Base-by-base conservation (phyloP, 2,797 vertebrate genomes). In the Naso thynnoides region DNA sequence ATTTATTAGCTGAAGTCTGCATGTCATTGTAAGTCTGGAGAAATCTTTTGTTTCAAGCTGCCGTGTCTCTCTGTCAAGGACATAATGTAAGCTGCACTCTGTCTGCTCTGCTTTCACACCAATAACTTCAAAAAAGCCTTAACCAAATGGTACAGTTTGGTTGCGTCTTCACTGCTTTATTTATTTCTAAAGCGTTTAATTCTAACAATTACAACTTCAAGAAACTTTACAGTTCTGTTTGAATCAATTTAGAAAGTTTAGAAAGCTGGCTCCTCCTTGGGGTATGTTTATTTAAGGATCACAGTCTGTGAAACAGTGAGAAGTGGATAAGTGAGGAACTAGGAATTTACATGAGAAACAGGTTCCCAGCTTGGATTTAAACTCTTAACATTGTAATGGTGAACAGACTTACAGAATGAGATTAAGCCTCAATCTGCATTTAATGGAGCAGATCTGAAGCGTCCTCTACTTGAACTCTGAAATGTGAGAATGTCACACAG, bases 381-480 rank as follows among this genome's bases (percentile, higher is more conserved):
- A 89, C 89, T 92, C 90, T 92, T 92, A 83, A 93, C 91, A 92
- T 94, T 93, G 91, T 93, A 91, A 94, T 94, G 93, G 91, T 92
- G 91, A 92, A 88, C 89, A 91, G 92, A 93, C 6, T 92, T 93
- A 92, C 89, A 92, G 91, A 93, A 93, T 93, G 90, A 93, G 92
- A 93, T 93, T 94, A 95, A 90, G 91, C 88, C 90, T 69, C 88
- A 84, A 94, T 94, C 91, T 93, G 92, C 91, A 93, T 94, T 94
- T 92, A 95, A 94, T 94, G 91, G 86, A 89, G 80, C 84, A 93
- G 88, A 94, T 93, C 92, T 92, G 92, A 93, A 82, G 92, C 79
- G 94, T 87, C 94, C 94, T 94, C 91, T 89, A 94, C 94, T 94
- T 95, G 95, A 95, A 94, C 94, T 84, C 92, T 83, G 86, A 84